Percentiles rank a stretch among this genome's conserved stretches.
Evolutionary conservation across 2,797 vertebrate genomes (phyloP).

Genomic region (Erpetoichthys calabaricus): DNA sequence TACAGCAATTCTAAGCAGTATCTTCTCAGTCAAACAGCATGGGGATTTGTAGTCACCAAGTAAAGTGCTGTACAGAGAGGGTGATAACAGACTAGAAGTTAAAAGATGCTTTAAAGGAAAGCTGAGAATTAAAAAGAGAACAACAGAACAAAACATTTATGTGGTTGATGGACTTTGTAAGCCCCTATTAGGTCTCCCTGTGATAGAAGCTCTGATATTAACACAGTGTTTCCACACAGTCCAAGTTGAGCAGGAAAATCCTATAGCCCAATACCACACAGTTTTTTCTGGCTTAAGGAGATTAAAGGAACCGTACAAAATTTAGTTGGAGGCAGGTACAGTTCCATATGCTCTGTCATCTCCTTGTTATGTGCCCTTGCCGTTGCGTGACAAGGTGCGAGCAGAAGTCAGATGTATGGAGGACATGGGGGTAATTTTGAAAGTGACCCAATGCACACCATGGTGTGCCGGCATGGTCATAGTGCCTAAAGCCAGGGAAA

Average conservation of each 20-base stretch:
- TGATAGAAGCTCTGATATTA: slow-evolving; percentile 6
- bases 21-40: slow-evolving; percentile 1
- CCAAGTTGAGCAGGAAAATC: slow-evolving; percentile 3
- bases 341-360: slow-evolving; percentile 8
- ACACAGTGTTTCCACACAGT: slow-evolving; percentile 10
- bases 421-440: slow-evolving; percentile 6
- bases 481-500: slow-evolving; percentile 3
- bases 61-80: slow-evolving; percentile 10
- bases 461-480: slow-evolving; percentile 11
- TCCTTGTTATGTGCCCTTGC: slow-evolving; percentile 4
- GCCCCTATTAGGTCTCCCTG: slow-evolving; percentile 7
- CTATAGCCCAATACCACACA: slow-evolving; percentile 8
- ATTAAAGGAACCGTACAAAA: slow-evolving; percentile 4
- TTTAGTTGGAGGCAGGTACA: slow-evolving; percentile 4
- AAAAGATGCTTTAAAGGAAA: slow-evolving; percentile 3
- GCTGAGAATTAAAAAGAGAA: background rate
- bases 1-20: slow-evolving; percentile 8
- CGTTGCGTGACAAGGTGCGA: slow-evolving; percentile 4
- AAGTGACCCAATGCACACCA: slow-evolving; percentile 2
- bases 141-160: slow-evolving; percentile 13
- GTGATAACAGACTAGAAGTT: slow-evolving; percentile 8
- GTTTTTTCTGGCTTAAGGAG: slow-evolving; percentile 7
- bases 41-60: background rate
- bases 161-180: slow-evolving; percentile 8
- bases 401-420: slow-evolving; percentile 10